Conservation (phyloP, 1,140 invertebrate genomes). For the Harlomillsia oculata region DNA sequence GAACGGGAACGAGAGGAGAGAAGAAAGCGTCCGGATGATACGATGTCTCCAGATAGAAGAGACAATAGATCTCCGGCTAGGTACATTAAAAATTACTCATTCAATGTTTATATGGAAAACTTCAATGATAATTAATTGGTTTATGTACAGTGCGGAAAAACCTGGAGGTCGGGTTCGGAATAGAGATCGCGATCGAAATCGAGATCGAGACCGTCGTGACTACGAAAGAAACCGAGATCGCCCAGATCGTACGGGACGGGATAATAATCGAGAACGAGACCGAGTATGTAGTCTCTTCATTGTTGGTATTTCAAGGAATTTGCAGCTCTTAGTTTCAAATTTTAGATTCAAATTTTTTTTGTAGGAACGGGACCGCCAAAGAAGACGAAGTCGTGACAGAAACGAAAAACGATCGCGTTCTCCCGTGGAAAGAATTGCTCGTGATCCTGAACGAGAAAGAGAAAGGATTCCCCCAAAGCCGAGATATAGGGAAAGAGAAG, state of each 20-base stretch:
- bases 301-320: no score
- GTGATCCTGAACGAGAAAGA: conserved; percentile 41
- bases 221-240: conserved; percentile 19
- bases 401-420: conserved; percentile 13
- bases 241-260: no score
- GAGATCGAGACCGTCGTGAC: conserved; percentile 15
- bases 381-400: conserved; percentile 16
- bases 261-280: no score
- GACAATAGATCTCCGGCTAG: no score
- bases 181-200: conserved; percentile 6
- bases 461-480: conserved; percentile 45
- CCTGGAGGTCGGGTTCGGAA: conserved; percentile 29
- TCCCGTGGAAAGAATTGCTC: neutral
- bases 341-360: neutral
- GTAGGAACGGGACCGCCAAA: neutral
- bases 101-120: no score
- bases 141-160: no score
- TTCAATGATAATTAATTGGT: no score
- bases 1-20: conserved; percentile 41
- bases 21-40: conserved; percentile 16
- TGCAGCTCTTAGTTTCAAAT: no score
- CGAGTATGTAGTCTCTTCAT: no score
- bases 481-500: conserved; percentile 60
- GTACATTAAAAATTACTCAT: no score
- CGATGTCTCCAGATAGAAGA: conserved; percentile 18